Conservation (phyloP, 2,888 invertebrate genomes). For the Hydrotaea diabolus region DNA sequence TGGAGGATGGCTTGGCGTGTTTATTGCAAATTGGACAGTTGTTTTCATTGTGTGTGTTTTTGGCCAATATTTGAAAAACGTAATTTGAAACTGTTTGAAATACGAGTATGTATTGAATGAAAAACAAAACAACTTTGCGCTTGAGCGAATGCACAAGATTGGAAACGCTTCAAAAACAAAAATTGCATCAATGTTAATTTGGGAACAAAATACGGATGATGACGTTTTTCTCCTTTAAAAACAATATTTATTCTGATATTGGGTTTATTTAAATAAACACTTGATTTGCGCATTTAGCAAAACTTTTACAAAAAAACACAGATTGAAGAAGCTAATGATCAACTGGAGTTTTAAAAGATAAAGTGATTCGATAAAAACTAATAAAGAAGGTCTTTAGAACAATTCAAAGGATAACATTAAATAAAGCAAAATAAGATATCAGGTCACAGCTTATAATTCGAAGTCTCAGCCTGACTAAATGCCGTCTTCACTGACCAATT, state of each 20-base stretch:
- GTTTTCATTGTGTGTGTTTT: not conserved
- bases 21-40: slow-evolving; percentile 1
- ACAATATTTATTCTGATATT: not conserved
- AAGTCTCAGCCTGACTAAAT: too few relatives aligned
- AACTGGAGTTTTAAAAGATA: too few relatives aligned
- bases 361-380: too few relatives aligned
- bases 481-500: too few relatives aligned
- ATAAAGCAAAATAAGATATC: too few relatives aligned
- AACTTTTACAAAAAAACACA: too few relatives aligned
- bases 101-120: not conserved
- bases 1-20: not conserved
- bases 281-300: too few relatives aligned
- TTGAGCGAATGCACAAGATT: not conserved
- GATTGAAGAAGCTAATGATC: too few relatives aligned
- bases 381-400: too few relatives aligned
- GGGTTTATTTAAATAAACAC: not conserved
- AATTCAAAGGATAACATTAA: too few relatives aligned
- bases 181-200: not conserved
- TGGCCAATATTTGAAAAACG: not conserved
- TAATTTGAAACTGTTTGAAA: slow-evolving; percentile 5
- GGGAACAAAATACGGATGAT: not conserved
- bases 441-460: too few relatives aligned
- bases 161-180: not conserved
- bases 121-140: not conserved
- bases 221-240: not conserved